These are phyloP conservation scores for Cydia pomonella DNA, from an alignment of 1,140 invertebrate genomes.

Conservation along the genomic window DNA sequence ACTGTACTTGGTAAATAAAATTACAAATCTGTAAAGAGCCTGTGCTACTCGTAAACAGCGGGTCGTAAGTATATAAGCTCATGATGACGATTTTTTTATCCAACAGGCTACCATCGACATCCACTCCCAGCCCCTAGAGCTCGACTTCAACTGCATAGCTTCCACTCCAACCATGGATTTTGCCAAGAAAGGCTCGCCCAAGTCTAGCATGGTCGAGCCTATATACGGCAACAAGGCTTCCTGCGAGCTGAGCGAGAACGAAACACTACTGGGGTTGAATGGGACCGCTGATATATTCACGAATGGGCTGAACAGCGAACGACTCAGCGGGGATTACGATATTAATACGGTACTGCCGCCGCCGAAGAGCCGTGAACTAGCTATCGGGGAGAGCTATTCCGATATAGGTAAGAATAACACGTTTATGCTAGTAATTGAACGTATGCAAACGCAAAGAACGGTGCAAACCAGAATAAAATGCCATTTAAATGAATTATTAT, in stretches of 20 bases:
- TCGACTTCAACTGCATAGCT: constrained; percentile 77
- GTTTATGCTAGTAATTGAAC: constrained; percentile 37
- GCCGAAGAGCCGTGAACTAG: constrained; percentile 75
- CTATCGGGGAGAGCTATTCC: constrained; percentile 80
- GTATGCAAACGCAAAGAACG: too few relatives aligned
- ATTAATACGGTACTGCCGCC: constrained; percentile 76
- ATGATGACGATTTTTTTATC: not conserved
- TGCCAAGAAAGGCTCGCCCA: constrained; percentile 72
- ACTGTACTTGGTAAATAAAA: too few relatives aligned
- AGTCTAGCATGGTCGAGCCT: constrained; percentile 68
- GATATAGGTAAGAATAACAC: constrained; percentile 73
- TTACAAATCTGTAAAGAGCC: too few relatives aligned
- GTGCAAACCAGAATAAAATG: too few relatives aligned
- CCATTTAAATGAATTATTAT: too few relatives aligned
- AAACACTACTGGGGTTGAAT: constrained; percentile 65
- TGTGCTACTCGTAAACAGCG: too few relatives aligned
- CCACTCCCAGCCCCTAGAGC: constrained; percentile 72
- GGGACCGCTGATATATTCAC: constrained; percentile 69
- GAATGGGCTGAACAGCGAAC: constrained; percentile 66
- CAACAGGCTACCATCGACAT: constrained; percentile 69
- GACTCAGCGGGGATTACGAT: constrained; percentile 77
- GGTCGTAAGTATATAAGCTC: not conserved
- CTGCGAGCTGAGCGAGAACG: constrained; percentile 71
- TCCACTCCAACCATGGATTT: constrained; percentile 75
- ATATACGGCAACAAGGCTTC: constrained; percentile 75